Percentiles rank a stretch among this genome's conserved stretches.
phyloP scores from a whole-genome alignment of 2,797 vertebrate genomes.

The Podarcis lilfordi region DNA sequence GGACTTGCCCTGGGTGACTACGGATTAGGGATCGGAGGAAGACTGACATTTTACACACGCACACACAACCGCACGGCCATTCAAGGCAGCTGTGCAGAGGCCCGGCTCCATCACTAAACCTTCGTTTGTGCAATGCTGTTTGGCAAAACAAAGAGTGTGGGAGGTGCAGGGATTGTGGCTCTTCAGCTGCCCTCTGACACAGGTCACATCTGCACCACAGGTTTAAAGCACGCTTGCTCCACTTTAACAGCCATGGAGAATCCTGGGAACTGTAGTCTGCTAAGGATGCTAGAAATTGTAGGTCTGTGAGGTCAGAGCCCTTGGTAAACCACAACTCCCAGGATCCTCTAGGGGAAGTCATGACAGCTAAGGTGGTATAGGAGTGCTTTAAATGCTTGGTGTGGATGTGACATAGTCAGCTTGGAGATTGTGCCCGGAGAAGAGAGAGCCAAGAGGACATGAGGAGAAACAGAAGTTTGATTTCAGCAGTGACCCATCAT shows the following conservation, averaged over 20 bases:
- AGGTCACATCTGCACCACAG: no score
- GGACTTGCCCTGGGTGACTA: background rate
- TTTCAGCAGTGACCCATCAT: background rate
- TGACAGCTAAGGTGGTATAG: no score
- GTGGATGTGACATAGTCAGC: slow-evolving; percentile 9
- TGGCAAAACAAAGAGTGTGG: background rate
- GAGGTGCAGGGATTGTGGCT: rapidly evolving
- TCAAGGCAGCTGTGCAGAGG: background rate
- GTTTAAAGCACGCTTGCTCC: no score
- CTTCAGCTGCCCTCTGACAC: background rate
- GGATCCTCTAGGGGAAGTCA: no score
- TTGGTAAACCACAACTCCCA: no score
- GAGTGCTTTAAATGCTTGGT: no score
- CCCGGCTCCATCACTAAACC: background rate
- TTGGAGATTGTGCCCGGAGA: background rate
- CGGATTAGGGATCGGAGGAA: background rate
- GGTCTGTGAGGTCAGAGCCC: no score
- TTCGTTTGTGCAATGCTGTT: slow-evolving; percentile 16
- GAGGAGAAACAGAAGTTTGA: background rate
- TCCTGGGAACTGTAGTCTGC: no score
- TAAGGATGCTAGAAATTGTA: no score
- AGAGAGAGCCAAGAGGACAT: background rate
- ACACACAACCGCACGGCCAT: background rate
- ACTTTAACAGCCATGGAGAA: no score
- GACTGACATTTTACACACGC: slow-evolving; percentile 19